Evolutionary conservation across 1,140 invertebrate species (phyloP).

Genomic region (Tachypleus tridentatus): DNA sequence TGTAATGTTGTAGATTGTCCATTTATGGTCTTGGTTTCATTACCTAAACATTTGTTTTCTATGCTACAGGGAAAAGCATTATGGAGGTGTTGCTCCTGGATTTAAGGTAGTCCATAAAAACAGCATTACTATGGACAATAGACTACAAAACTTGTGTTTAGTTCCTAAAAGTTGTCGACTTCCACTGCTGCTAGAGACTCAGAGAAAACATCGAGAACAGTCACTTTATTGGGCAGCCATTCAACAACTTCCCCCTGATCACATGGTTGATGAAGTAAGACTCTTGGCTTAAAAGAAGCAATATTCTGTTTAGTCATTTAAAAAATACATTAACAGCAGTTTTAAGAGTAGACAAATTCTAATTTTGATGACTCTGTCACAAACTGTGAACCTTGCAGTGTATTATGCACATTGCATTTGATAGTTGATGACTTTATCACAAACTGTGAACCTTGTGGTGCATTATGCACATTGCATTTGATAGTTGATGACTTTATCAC

Average conservation of each 20-base stretch:
- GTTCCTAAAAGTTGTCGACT: conserved; percentile 23
- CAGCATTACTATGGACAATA: conserved; percentile 40
- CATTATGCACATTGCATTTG: too few relatives aligned
- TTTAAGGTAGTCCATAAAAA: conserved; percentile 40
- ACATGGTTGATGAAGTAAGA: conserved; percentile 32
- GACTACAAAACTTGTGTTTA: conserved; percentile 38
- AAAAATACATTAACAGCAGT: too few relatives aligned
- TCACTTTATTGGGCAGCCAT: conserved; percentile 43
- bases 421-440: too few relatives aligned
- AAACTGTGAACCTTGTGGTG: too few relatives aligned
- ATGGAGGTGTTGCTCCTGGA: conserved; percentile 38
- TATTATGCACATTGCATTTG: too few relatives aligned
- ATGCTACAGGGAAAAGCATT: conserved; percentile 38
- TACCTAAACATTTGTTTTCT: background rate
- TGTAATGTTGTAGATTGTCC: background rate
- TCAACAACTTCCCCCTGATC: conserved; percentile 38
- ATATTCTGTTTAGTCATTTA: too few relatives aligned
- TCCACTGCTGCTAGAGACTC: background rate
- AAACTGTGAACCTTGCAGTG: too few relatives aligned
- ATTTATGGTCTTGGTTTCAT: conserved; percentile 1
- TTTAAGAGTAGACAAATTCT: too few relatives aligned
- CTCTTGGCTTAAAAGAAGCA: too few relatives aligned
- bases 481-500: too few relatives aligned
- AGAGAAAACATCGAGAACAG: conserved; percentile 31
- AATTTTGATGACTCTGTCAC: too few relatives aligned